Percentiles rank a stretch among this genome's conserved stretches.
phyloP scores from a whole-genome alignment of 2,113 vertebrate genomes.

The Sebastes schlegelii region DNA sequence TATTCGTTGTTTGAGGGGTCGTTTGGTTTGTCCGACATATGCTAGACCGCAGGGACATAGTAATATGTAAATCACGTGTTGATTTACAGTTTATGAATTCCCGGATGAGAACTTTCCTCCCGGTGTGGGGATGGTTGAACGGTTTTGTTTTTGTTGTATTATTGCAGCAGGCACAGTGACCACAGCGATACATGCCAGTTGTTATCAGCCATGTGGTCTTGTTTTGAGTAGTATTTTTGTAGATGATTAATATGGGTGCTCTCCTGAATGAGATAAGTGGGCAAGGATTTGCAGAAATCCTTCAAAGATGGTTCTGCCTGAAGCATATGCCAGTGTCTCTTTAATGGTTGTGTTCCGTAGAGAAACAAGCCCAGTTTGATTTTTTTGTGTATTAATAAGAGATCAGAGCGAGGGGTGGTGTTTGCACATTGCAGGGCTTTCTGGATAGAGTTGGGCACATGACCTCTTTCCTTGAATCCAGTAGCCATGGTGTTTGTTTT shows the following conservation, averaged over 20 bases:
- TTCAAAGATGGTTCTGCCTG: background rate
- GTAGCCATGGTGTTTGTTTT: background rate
- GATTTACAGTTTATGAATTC: background rate
- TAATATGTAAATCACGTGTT: background rate
- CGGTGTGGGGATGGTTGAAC: background rate
- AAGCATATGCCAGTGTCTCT: background rate
- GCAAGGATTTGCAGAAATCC: background rate
- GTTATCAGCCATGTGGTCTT: background rate
- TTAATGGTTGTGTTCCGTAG: background rate
- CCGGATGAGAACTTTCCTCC: background rate
- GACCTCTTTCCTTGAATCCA: too few relatives aligned
- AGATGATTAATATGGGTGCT: background rate
- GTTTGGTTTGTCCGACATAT: background rate
- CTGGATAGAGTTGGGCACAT: background rate
- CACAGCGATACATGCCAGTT: background rate
- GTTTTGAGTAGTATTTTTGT: background rate
- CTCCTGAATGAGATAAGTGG: background rate
- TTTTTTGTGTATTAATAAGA: background rate
- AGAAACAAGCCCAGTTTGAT: background rate
- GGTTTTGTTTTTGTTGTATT: background rate
- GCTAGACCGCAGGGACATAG: background rate
- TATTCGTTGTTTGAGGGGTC: background rate
- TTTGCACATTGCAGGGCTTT: background rate
- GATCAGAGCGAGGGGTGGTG: background rate
- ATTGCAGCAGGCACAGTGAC: background rate